phyloP scores from a whole-genome alignment of 2,113 vertebrate species.

The Uria lomvia region DNA sequence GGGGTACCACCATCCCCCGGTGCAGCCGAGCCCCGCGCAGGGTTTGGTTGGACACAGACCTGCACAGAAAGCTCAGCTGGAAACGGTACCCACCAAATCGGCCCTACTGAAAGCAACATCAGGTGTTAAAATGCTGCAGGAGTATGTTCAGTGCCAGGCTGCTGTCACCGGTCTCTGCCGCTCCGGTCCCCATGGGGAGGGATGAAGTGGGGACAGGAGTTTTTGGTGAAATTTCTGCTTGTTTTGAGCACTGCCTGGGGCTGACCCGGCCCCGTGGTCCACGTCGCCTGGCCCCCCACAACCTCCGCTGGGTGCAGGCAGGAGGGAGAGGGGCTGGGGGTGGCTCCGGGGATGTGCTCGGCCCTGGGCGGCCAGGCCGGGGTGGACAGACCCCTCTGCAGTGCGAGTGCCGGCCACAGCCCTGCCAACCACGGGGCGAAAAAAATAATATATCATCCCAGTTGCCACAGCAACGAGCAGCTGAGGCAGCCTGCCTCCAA shows the following conservation, averaged over 20 bases:
- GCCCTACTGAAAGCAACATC: background rate
- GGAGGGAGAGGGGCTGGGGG: background rate
- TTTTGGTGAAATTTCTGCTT: background rate
- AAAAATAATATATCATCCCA: background rate
- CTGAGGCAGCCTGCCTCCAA: background rate
- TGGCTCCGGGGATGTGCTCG: background rate
- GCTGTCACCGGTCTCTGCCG: background rate
- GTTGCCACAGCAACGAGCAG: background rate
- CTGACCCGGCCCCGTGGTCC: background rate
- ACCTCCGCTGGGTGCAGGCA: background rate
- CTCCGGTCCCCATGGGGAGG: background rate
- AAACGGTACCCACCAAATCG: background rate
- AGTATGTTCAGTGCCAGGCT: background rate
- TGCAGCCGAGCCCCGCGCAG: background rate
- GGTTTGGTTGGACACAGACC: background rate
- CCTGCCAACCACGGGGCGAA: fast-evolving
- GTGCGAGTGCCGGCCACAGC: background rate
- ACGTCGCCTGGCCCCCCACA: background rate
- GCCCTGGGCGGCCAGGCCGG: background rate
- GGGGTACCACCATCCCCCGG: background rate
- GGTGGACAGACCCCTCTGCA: background rate
- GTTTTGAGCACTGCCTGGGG: background rate
- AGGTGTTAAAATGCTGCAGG: background rate
- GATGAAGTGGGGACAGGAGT: background rate
- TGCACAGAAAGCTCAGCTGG: background rate